Evolutionary conservation across 2,113 vertebrate species (phyloP), one percentile per base, ranked within the genome.

Genomic region (Psophia crepitans): DNA sequence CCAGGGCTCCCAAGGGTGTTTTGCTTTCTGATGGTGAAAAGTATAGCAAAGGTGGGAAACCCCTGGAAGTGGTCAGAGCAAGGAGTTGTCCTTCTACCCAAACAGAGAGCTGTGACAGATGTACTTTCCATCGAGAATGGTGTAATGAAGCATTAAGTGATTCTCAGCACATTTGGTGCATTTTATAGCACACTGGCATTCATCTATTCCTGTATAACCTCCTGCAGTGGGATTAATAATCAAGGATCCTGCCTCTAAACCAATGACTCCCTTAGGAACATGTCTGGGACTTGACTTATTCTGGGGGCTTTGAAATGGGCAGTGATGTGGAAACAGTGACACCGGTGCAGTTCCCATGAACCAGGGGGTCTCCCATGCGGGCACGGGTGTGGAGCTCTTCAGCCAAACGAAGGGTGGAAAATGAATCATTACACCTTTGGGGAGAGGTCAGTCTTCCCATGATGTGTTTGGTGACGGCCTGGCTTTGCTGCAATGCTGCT

Each of bases 261-360:
- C 35, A 22, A 6, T 1, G 0, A 19, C 77, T 87, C 93, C 91
- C 81, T 65, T 20, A 65, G 96, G 94, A 48, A 22, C 0, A 2
- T 18, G 89, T 51, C 94, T 89, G 89, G 69, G 91, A 35, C 66
- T 4, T 15, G 87, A 6, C 84, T 89, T 57, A n/a, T 9, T 48
- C 51, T 13, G 15, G 28, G 77, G 76, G 7, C 79, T 96, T 86
- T 89, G 91, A 84, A 91, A 64, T 1, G 20, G 76, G 91, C 41
- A 43, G 60, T 13, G 8, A 60, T 94, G 94, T 89, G 93, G 96
- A 94, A 96, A 96, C 35, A 65, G 61, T 94, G 96, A 95, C 87
- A 87, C 35, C 57, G 48, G 71, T 6, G 14, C 70, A 4, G 4
- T 53, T 87, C 78, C 48, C 48, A 13, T 64, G 26, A 51, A 3